Percentiles rank a stretch among this genome's conserved stretches.
These are phyloP conservation scores for Solea solea DNA, from an alignment of 2,113 vertebrate genomes.

Conservation along the genomic window DNA sequence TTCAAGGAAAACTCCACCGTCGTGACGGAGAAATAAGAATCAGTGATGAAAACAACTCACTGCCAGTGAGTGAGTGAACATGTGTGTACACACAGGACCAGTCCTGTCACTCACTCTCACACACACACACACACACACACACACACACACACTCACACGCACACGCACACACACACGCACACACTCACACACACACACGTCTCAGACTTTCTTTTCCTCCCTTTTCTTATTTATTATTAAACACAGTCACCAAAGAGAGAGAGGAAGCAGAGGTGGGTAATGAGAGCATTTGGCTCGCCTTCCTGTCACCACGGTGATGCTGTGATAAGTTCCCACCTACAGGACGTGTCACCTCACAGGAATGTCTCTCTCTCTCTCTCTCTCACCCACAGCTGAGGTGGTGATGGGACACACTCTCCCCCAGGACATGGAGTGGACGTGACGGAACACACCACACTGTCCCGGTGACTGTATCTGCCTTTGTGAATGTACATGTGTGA, in stretches of 20 bases:
- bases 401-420: slow-evolving; percentile 39
- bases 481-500: slow-evolving; percentile 6
- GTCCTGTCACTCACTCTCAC: background rate
- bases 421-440: slow-evolving; percentile 55
- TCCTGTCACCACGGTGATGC: slow-evolving; percentile 66
- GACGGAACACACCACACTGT: slow-evolving; percentile 50
- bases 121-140: too few species aligned
- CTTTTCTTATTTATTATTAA: slow-evolving; percentile 35
- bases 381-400: slow-evolving; percentile 26
- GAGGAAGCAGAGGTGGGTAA: slow-evolving; percentile 57
- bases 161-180: background rate
- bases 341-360: slow-evolving; percentile 75
- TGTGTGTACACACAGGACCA: too few species aligned
- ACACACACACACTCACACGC: slow-evolving; percentile 1
- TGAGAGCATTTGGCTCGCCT: slow-evolving; percentile 66
- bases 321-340: slow-evolving; percentile 65
- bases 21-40: background rate
- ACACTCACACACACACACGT: too few species aligned
- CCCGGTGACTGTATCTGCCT: background rate
- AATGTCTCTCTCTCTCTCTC: slow-evolving; percentile 55
- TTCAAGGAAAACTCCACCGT: too few species aligned
- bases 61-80: too few species aligned
- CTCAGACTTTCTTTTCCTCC: slow-evolving; percentile 29
- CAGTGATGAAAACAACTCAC: slow-evolving; percentile 32
- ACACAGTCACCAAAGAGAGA: background rate